Evolutionary conservation across 2,888 invertebrate species (phyloP).

Genomic region (Aphelenchoides bicaudatus): DNA sequence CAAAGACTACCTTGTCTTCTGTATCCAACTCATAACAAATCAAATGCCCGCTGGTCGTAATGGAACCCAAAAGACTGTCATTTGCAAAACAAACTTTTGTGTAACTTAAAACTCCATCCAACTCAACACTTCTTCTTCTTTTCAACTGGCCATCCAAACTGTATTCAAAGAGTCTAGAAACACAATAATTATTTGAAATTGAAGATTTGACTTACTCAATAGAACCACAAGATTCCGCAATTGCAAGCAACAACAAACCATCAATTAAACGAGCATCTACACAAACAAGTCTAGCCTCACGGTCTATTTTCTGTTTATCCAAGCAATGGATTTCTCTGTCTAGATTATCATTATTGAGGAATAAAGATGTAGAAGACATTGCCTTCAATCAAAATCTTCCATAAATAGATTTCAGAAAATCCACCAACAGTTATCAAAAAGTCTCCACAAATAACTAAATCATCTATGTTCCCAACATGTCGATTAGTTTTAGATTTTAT

Average conservation of each 20-base stretch:
- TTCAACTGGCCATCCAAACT: not conserved
- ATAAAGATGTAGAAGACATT: not conserved
- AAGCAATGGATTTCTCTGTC: not conserved
- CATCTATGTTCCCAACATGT: slow-evolving; percentile 10
- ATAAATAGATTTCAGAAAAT: slow-evolving; percentile 13
- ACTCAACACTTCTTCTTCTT: not conserved
- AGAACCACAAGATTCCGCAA: not conserved
- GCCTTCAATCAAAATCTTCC: slow-evolving; percentile 17
- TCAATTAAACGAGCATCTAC: not conserved
- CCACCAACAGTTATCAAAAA: slow-evolving; percentile 19
- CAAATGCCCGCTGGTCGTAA: not conserved
- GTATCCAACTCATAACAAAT: not conserved
- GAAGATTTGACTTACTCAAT: not conserved
- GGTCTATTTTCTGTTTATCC: not conserved
- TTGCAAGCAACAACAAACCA: not conserved
- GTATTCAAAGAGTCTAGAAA: not conserved
- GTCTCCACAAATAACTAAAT: slow-evolving; percentile 1
- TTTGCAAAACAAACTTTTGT: slow-evolving; percentile 3
- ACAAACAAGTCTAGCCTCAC: not conserved
- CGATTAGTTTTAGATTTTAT: not conserved
- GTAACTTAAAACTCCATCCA: not conserved
- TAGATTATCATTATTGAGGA: not conserved
- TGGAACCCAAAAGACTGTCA: not conserved
- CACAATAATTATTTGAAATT: not conserved
- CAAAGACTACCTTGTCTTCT: not conserved